Conservation (phyloP, 2,797 vertebrate species). For the Nothura maculosa region DNA sequence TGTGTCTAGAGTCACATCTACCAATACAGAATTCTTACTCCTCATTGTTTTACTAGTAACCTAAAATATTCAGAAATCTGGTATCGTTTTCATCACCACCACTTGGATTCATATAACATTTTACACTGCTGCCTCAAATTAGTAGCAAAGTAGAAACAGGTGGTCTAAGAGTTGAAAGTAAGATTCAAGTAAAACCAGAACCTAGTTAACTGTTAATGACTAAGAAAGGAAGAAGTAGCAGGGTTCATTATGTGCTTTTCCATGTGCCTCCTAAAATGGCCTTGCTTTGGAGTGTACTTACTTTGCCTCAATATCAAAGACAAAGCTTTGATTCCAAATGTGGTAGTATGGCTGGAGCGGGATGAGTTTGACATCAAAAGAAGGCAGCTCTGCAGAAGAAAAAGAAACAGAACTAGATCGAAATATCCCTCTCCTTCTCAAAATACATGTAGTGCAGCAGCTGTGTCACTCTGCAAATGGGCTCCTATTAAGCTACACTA, state of each 20-base stretch:
- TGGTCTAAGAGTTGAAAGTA: background rate
- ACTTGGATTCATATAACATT: background rate
- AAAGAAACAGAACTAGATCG: background rate
- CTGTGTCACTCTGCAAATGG: background rate
- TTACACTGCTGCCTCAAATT: background rate
- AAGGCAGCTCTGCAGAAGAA: constrained; percentile 76
- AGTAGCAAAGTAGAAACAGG: background rate
- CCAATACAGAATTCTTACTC: background rate
- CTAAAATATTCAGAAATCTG: background rate
- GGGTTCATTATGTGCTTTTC: background rate
- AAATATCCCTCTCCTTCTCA: background rate
- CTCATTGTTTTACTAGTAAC: background rate
- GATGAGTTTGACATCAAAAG: constrained; percentile 79
- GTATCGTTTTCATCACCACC: background rate
- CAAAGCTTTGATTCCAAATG: constrained; percentile 62
- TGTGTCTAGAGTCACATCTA: background rate
- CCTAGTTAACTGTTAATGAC: background rate
- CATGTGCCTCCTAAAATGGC: background rate
- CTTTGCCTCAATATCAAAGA: constrained; percentile 75
- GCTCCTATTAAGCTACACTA: background rate
- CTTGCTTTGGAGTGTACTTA: background rate
- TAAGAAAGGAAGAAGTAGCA: background rate
- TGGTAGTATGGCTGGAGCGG: constrained; percentile 67
- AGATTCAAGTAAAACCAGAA: background rate
- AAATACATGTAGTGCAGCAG: background rate